Evolutionary conservation across 2,888 invertebrate genomes (phyloP).

Genomic region (Julus scanicus): DNA sequence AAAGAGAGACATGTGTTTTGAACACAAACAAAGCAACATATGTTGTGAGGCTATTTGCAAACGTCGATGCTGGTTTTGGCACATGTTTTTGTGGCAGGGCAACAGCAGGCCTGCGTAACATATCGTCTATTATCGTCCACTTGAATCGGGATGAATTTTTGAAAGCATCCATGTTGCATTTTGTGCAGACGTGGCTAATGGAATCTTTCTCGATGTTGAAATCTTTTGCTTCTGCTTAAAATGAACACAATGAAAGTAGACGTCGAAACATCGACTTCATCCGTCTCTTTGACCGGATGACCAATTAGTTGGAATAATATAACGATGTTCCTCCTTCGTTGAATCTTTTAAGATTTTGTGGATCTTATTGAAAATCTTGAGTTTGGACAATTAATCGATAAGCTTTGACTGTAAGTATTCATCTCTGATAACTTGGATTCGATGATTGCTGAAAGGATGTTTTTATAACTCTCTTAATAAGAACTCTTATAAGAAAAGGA

Average conservation of each 20-base stretch:
- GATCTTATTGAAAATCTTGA: no score
- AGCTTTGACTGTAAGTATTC: background rate
- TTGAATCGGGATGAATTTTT: conserved; percentile 22
- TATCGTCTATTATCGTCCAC: conserved; percentile 39
- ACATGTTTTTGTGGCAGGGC: background rate
- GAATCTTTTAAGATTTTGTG: no score
- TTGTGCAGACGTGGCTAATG: conserved; percentile 30
- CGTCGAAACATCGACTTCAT: background rate
- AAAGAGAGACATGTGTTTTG: background rate
- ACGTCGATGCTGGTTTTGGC: background rate
- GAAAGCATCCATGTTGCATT: conserved; percentile 23
- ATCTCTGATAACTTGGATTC: background rate
- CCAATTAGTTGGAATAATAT: no score
- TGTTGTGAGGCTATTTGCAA: background rate
- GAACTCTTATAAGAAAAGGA: no score
- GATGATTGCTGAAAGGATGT: background rate
- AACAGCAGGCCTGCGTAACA: conserved; percentile 10
- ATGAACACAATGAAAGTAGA: background rate
- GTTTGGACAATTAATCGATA: background rate
- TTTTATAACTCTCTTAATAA: no score
- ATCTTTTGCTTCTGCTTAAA: background rate
- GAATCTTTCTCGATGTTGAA: conserved; percentile 31
- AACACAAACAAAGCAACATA: background rate
- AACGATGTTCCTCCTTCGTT: no score
- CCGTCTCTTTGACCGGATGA: background rate